Percentiles rank a stretch among this genome's conserved stretches.
Evolutionary conservation across 2,888 invertebrate species (phyloP).

Genomic region (Eueremaeus valkanovi): DNA sequence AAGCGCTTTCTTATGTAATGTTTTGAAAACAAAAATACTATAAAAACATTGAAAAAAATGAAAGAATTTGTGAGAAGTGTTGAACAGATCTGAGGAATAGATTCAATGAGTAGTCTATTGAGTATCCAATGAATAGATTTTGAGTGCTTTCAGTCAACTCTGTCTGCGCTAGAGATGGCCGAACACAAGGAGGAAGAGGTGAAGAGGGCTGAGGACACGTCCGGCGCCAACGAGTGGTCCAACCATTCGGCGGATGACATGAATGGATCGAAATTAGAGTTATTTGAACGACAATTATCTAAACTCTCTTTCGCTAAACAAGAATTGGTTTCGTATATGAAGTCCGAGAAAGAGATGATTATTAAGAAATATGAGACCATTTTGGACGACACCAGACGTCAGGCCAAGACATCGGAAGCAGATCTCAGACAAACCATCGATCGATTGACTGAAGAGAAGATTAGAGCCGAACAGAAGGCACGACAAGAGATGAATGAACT

Average conservation of each 20-base stretch:
- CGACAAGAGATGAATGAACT: background rate
- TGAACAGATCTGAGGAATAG: background rate
- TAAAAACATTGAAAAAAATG: background rate
- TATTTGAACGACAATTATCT: slow-evolving; percentile 11
- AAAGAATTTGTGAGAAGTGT: background rate
- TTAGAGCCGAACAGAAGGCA: background rate
- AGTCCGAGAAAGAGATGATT: slow-evolving; percentile 16
- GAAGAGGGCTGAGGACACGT: background rate
- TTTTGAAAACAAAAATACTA: background rate
- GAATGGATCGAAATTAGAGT: background rate
- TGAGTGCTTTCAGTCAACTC: no score
- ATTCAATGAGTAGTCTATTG: background rate
- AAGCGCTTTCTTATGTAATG: slow-evolving; percentile 6
- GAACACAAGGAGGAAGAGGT: background rate
- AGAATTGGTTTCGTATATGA: background rate
- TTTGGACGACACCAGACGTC: background rate
- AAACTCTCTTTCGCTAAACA: slow-evolving; percentile 8
- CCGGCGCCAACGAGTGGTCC: background rate
- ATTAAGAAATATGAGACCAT: slow-evolving; percentile 16
- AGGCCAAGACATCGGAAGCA: background rate
- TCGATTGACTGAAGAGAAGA: background rate
- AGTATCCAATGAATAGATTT: no score
- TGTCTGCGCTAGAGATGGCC: slow-evolving; percentile 3
- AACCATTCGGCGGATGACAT: background rate
- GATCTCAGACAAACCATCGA: slow-evolving; percentile 1